phyloP scores from a whole-genome alignment of 2,888 invertebrate species.

The Cacoxenus indagator region DNA sequence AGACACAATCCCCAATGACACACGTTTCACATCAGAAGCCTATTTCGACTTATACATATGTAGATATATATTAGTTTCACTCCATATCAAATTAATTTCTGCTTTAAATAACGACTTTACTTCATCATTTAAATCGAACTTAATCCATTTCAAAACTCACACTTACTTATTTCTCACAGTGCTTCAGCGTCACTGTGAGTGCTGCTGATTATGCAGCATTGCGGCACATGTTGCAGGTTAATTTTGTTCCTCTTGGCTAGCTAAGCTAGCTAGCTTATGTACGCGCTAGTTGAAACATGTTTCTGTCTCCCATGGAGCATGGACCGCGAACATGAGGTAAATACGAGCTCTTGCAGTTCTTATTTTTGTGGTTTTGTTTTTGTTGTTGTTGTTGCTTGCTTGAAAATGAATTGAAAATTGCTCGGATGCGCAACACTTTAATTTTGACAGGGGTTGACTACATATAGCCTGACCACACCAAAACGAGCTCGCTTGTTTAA shows the following conservation, averaged over 20 bases:
- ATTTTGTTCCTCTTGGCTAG: conserved; percentile 17
- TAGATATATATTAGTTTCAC: no score
- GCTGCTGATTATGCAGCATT: conserved; percentile 13
- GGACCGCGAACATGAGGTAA: not conserved
- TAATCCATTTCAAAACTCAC: no score
- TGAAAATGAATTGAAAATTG: conserved; percentile 25
- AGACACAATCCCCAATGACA: no score
- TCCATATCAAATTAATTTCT: no score
- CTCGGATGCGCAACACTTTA: conserved; percentile 19
- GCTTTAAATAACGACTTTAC: no score
- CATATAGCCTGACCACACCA: not conserved
- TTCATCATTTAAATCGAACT: no score
- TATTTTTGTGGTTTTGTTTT: not conserved
- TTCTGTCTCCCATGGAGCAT: not conserved
- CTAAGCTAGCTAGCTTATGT: no score
- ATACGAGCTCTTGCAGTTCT: not conserved
- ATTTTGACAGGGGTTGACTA: not conserved
- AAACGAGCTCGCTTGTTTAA: not conserved
- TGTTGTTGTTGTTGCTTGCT: not conserved
- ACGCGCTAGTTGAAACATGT: conserved; percentile 7
- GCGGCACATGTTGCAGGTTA: conserved; percentile 24
- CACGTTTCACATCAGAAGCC: no score
- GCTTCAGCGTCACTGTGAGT: not conserved
- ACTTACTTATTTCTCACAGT: conserved; percentile 1
- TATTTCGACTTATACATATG: no score